phyloP scores from a whole-genome alignment of 1,140 invertebrate species.

The Aphaenogaster rudis region DNA sequence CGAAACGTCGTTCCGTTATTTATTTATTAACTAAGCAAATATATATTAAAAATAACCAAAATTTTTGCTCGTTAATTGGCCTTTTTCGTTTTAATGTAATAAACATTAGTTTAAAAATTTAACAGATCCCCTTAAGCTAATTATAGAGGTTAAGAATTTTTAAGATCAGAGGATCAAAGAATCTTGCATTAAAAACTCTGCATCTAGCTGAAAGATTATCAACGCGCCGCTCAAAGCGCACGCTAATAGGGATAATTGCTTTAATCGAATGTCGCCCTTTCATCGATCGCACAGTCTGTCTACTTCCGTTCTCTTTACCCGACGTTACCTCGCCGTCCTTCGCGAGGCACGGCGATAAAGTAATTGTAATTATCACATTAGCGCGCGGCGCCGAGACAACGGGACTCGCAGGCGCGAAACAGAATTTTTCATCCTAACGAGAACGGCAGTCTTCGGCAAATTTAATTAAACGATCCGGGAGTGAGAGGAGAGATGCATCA shows the following conservation, averaged over 20 bases:
- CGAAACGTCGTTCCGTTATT: too few species aligned
- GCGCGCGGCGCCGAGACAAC: conserved; percentile 29
- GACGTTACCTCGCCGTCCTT: not conserved
- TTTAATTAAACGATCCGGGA: conserved; percentile 75
- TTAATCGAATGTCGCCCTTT: conserved; percentile 69
- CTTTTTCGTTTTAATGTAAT: too few species aligned
- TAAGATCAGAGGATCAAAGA: not conserved
- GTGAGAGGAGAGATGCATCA: conserved; percentile 62
- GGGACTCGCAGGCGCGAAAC: conserved; percentile 39
- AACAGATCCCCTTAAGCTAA: too few species aligned
- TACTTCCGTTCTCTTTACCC: conserved; percentile 16
- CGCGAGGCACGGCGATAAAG: conserved; percentile 62
- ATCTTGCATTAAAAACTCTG: not conserved
- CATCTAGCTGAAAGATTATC: conserved; percentile 9
- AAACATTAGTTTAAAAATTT: not conserved
- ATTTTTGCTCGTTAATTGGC: too few species aligned
- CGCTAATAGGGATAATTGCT: conserved; percentile 55
- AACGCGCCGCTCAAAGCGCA: conserved; percentile 20
- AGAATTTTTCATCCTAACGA: conserved; percentile 73
- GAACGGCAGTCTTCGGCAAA: conserved; percentile 72
- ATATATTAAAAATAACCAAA: too few species aligned
- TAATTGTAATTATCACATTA: conserved; percentile 78
- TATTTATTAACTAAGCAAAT: too few species aligned
- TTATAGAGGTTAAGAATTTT: not conserved
- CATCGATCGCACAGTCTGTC: conserved; percentile 32